phyloP scores from a whole-genome alignment of 1,140 invertebrate genomes.

The Aphis gossypii region DNA sequence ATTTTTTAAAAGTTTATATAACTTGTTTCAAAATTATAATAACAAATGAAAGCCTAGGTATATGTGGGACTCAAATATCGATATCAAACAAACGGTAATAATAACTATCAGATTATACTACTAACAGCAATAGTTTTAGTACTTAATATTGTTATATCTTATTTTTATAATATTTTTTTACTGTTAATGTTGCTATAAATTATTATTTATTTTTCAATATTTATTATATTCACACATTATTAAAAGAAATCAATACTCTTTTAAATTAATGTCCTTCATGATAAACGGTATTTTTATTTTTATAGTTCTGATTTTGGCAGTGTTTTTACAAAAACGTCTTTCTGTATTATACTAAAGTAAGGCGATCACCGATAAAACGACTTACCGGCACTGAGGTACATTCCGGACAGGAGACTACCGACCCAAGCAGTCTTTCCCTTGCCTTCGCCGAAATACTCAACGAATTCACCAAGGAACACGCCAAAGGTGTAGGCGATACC shows the following conservation, averaged over 20 bases:
- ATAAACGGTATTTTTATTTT: neutral
- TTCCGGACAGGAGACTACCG: slow-evolving; percentile 89
- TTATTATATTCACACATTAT: neutral
- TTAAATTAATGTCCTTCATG: neutral
- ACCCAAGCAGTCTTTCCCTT: slow-evolving; percentile 92
- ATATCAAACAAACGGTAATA: neutral
- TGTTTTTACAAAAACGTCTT: neutral
- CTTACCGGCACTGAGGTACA: slow-evolving; percentile 90
- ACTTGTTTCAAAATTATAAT: too few species aligned
- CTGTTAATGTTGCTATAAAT: too few species aligned
- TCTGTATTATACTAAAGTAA: neutral
- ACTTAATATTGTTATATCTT: neutral
- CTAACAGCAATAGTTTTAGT: too few species aligned
- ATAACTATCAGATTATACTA: neutral
- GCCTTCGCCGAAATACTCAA: slow-evolving; percentile 82
- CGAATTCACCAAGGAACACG: slow-evolving; percentile 84
- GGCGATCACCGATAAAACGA: slow-evolving; percentile 20
- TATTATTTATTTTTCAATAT: neutral
- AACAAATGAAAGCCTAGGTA: too few species aligned
- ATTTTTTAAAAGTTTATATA: too few species aligned
- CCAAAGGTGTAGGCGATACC: slow-evolving; percentile 95
- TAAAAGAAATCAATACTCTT: neutral
- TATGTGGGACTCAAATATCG: neutral
- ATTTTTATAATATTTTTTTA: neutral
- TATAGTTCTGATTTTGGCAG: neutral